Percentiles rank a stretch among this genome's conserved stretches.
phyloP scores from a whole-genome alignment of 1,140 invertebrate genomes.

The Lutraria rhynchaena region DNA sequence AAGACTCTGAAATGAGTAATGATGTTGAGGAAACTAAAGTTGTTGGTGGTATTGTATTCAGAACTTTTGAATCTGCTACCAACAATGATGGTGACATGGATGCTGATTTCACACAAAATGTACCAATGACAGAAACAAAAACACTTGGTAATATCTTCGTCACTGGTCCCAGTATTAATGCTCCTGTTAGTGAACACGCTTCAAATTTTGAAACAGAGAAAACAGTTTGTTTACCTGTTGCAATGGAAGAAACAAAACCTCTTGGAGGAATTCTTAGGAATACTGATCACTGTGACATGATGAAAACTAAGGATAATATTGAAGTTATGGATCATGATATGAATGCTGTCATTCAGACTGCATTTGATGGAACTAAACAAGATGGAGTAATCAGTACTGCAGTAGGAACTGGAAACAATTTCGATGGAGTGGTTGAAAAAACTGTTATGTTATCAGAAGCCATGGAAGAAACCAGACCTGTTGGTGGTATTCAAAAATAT shows the following conservation, averaged over 20 bases:
- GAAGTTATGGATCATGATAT: not conserved
- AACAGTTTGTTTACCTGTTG: no score
- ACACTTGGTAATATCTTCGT: conserved; percentile 21
- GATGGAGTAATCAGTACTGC: no score
- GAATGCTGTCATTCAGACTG: not conserved
- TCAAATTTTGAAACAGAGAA: no score
- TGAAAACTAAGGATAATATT: no score
- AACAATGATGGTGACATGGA: not conserved
- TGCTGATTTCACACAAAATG: not conserved
- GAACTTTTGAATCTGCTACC: no score
- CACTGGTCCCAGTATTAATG: no score
- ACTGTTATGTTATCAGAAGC: not conserved
- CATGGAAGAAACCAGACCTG: conserved; percentile 31
- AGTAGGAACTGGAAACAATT: no score
- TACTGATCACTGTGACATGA: no score
- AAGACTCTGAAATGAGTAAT: no score
- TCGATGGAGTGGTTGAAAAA: no score
- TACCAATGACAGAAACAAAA: conserved; percentile 35
- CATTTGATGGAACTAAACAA: not conserved
- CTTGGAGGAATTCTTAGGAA: conserved; percentile 32
- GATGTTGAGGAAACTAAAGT: conserved; percentile 27
- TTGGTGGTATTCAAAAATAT: conserved; percentile 14
- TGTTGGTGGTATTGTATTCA: conserved; percentile 23
- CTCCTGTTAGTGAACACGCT: no score
- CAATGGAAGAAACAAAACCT: conserved; percentile 47